Evolutionary conservation across 2,113 vertebrate species (phyloP), one percentile per base, ranked within the genome.

Genomic region (Psilopogon haemacephalus): DNA sequence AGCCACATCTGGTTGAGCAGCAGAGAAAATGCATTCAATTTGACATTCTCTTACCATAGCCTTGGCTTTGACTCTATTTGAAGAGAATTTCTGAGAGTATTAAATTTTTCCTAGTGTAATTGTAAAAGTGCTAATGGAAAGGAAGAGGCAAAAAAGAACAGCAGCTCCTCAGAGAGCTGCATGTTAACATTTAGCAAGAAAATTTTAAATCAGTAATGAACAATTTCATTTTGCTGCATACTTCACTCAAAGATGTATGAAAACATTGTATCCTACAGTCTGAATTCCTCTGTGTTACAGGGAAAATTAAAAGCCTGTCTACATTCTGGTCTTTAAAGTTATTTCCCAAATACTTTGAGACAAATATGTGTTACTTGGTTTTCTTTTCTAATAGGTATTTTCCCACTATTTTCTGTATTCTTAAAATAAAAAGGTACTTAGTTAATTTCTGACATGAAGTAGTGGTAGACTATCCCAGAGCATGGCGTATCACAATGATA

Each of bases 181-280:
- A 71, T 56, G 59, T 33, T 94, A 82, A 14, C 60, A 59, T 90
- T 72, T 79, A 78, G 62, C 81, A 60, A 92, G 74, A 78, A 90
- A 89, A 90, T 92, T 83, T 93, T 96, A 79, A 91, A 92, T 88
- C 68, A 33, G 71, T 91, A 93, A 91, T 83, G 82, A 94, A 80
- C 52, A 79, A 89, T 70, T 83, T 71, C 67, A 55, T 27, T 91
- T 96, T 91, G 42, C 82, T 86, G 56, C 42, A 48, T 42, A 56
- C 72, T 68, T 76, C 37, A 67, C 64, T 91, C 23, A 35, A 89
- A 88, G 21, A 33, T 28, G 13, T 5, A 80, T 87, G 70, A 60
- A 82, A 72, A 67, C 18, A 77, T 73, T 27, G 37, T 42, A 44
- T 27, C 82, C n/a, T 69, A 19, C 14, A 38, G 7, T 24, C 35